phyloP scores from a whole-genome alignment of 2,113 vertebrate species.

The Urocynchramus pylzowi region DNA sequence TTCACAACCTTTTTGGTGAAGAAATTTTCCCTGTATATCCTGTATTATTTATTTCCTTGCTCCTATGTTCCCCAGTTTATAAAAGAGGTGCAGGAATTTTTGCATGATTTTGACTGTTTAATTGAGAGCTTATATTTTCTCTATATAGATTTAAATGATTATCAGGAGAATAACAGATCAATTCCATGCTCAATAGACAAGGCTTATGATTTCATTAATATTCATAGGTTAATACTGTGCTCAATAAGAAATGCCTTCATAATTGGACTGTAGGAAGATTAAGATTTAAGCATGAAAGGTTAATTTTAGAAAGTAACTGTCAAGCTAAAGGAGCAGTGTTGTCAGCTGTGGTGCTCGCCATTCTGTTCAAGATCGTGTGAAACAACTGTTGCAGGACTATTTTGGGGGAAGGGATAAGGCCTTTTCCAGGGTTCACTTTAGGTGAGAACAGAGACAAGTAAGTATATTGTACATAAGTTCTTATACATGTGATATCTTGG shows the following conservation, averaged over 20 bases:
- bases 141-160: background rate
- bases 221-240: slow-evolving; percentile 18
- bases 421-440: background rate
- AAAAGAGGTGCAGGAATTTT: background rate
- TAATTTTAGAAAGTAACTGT: slow-evolving; percentile 57
- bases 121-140: background rate
- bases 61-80: background rate
- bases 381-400: slow-evolving; percentile 18
- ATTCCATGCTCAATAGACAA: background rate
- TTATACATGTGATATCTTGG: background rate
- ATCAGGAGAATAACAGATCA: background rate
- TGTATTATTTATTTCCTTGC: background rate
- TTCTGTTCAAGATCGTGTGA: background rate
- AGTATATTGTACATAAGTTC: background rate
- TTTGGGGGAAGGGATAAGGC: background rate
- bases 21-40: background rate
- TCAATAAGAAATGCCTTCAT: slow-evolving; percentile 10
- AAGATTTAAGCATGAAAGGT: slow-evolving; percentile 25
- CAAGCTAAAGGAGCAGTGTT: slow-evolving; percentile 14
- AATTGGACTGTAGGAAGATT: slow-evolving; percentile 38
- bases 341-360: background rate
- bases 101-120: background rate
- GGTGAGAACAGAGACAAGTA: background rate
- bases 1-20: background rate
- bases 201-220: slow-evolving; percentile 24